Percentiles rank a stretch among this genome's conserved stretches.
Evolutionary conservation across 2,888 invertebrate species (phyloP).

Genomic region (Rhamphomyia laevipes): DNA sequence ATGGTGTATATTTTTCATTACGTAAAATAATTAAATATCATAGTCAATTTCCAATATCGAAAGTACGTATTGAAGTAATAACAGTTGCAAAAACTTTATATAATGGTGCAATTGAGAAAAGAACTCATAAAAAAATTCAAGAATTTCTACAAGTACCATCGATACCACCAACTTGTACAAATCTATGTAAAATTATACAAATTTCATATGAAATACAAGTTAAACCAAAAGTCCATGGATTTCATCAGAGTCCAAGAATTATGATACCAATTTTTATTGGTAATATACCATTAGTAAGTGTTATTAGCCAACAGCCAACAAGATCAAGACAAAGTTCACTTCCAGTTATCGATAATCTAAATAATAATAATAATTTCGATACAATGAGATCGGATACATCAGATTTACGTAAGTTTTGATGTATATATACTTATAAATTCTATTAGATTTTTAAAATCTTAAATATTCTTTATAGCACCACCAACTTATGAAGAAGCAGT

Average conservation of each 20-base stretch:
- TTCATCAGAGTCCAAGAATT: constrained; percentile 27
- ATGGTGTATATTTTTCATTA: constrained; percentile 36
- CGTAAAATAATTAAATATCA: constrained; percentile 32
- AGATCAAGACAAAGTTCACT: constrained; percentile 13
- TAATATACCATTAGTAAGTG: constrained; percentile 27
- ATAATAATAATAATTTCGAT: not conserved
- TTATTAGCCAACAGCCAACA: constrained; percentile 4
- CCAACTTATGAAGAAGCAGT: constrained; percentile 36
- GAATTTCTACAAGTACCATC: constrained; percentile 31
- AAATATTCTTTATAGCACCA: constrained; percentile 23
- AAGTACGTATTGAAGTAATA: not conserved
- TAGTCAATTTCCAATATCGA: not conserved
- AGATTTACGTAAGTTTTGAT: not conserved
- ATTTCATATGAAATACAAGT: constrained; percentile 31
- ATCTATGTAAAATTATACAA: constrained; percentile 31
- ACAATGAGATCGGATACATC: not conserved
- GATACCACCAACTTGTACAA: constrained; percentile 32
- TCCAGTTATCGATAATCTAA: constrained; percentile 15
- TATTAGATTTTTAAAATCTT: not conserved
- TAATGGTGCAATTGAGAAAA: constrained; percentile 19
- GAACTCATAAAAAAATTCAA: constrained; percentile 19
- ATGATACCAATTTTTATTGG: constrained; percentile 34
- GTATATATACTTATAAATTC: not conserved
- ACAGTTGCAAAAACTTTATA: constrained; percentile 26
- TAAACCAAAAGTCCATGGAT: constrained; percentile 25